phyloP scores from a whole-genome alignment of 2,797 vertebrate genomes.

The Anguilla pacifica region DNA sequence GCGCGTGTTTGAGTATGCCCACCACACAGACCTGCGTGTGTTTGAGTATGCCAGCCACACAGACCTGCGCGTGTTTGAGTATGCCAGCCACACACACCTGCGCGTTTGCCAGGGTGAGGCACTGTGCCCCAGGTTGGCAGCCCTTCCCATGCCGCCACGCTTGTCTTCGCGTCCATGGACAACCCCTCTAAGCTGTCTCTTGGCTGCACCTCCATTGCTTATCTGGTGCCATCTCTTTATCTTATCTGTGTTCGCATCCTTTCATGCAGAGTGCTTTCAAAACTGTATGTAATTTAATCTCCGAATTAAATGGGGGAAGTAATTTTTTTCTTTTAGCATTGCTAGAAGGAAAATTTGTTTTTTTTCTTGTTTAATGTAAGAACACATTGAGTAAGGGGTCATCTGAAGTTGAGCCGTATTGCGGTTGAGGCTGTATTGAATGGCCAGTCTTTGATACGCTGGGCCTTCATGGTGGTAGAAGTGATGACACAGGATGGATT shows the following conservation, averaged over 20 bases:
- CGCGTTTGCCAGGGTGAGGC: constrained; percentile 75
- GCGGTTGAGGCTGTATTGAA: constrained; percentile 49
- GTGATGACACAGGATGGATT: constrained; percentile 44
- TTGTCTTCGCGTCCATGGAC: neutral
- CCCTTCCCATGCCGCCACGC: neutral
- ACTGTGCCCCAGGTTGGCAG: neutral
- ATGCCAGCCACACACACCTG: too few relatives aligned
- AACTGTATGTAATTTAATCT: constrained; percentile 14
- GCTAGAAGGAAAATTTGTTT: neutral
- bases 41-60: too few relatives aligned
- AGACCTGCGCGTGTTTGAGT: constrained; percentile 65
- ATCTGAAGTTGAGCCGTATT: constrained; percentile 48
- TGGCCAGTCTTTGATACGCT: constrained; percentile 56
- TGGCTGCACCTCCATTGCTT: neutral
- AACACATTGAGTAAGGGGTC: constrained; percentile 52
- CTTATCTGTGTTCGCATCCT: neutral
- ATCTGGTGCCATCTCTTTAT: constrained; percentile 17
- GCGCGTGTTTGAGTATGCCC: too few relatives aligned
- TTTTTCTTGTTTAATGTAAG: neutral
- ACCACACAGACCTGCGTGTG: too few relatives aligned
- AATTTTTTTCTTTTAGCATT: neutral
- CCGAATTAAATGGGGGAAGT: neutral
- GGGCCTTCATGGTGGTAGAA: constrained; percentile 42
- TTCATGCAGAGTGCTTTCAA: neutral
- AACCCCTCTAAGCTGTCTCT: neutral